phyloP scores from a whole-genome alignment of 2,797 vertebrate genomes.

The Channa striata region DNA sequence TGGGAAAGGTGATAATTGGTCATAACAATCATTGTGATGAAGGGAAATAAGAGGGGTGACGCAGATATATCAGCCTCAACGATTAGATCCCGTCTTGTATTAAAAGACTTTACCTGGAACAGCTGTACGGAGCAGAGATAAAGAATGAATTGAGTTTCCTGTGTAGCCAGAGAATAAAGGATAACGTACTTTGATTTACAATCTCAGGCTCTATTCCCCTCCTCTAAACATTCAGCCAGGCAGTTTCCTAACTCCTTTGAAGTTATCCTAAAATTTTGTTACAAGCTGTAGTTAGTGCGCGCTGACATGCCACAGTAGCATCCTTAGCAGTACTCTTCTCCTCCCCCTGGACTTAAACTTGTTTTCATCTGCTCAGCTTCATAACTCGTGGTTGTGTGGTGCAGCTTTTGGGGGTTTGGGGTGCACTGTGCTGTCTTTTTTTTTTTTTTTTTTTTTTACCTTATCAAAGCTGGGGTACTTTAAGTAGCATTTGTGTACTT shows the following conservation, averaged over 20 bases:
- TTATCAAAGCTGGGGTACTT: conserved; percentile 55
- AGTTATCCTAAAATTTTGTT: conserved; percentile 53
- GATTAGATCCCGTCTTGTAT: conserved; percentile 21
- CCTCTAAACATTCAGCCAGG: conserved; percentile 44
- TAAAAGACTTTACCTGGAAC: conserved; percentile 55
- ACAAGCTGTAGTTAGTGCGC: conserved; percentile 21
- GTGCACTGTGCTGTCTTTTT: conserved; percentile 39
- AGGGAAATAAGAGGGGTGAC: conserved; percentile 23
- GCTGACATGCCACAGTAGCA: conserved; percentile 41
- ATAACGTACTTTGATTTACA: conserved; percentile 54
- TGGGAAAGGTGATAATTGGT: conserved; percentile 30
- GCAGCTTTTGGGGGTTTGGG: conserved; percentile 30
- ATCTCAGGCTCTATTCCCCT: conserved; percentile 36
- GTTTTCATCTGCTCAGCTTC: conserved; percentile 59
- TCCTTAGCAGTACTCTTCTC: conserved; percentile 35
- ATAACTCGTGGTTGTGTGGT: conserved; percentile 41
- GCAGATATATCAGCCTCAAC: conserved; percentile 20
- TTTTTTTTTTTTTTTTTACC: too few relatives aligned
- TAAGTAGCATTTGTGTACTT: conserved; percentile 66
- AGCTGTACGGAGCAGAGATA: conserved; percentile 24
- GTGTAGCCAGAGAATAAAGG: conserved; percentile 52
- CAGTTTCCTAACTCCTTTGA: conserved; percentile 62
- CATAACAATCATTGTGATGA: conserved; percentile 41
- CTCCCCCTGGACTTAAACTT: conserved; percentile 49
- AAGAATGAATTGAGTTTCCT: conserved; percentile 44